Percentiles rank a stretch among this genome's conserved stretches.
These are phyloP conservation scores for Cyprinodon tularosa DNA, from an alignment of 2,113 vertebrate genomes.

Conservation along the genomic window DNA sequence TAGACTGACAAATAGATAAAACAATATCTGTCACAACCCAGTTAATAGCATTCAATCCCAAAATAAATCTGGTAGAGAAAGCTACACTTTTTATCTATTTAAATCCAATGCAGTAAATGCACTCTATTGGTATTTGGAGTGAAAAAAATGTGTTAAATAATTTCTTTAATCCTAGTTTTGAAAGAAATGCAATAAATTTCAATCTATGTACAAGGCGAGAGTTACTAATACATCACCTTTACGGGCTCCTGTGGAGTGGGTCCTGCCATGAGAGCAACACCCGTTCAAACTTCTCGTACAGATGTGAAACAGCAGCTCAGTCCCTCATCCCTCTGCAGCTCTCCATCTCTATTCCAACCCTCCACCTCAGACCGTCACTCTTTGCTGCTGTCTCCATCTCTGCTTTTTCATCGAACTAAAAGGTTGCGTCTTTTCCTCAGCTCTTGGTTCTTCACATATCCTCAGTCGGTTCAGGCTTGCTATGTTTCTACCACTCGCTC, in stretches of 20 bases:
- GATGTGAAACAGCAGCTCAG: conserved; percentile 53
- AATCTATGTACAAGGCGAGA: conserved; percentile 2
- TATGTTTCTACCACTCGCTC: conserved; percentile 17
- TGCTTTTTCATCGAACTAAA: conserved; percentile 20
- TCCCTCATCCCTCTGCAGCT: conserved; percentile 32
- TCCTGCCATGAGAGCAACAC: conserved; percentile 68
- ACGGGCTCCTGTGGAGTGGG: conserved; percentile 59
- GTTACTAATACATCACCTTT: conserved; percentile 65
- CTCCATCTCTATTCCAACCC: conserved; percentile 9
- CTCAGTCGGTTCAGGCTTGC: conserved; percentile 28
- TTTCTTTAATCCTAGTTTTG: neutral
- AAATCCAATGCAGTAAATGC: neutral
- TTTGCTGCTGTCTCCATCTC: conserved; percentile 35
- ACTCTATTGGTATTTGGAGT: too few relatives aligned
- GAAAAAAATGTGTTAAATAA: too few relatives aligned
- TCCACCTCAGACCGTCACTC: conserved; percentile 26
- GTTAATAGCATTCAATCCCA: neutral
- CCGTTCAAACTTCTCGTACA: conserved; percentile 66
- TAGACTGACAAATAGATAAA: neutral
- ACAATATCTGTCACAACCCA: neutral
- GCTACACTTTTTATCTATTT: neutral
- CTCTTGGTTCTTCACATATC: conserved; percentile 32
- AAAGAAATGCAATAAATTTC: neutral
- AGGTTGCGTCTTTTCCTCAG: conserved; percentile 2
- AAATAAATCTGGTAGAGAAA: neutral